phyloP scores from a whole-genome alignment of 2,888 invertebrate genomes.

The Hymenopus coronatus region DNA sequence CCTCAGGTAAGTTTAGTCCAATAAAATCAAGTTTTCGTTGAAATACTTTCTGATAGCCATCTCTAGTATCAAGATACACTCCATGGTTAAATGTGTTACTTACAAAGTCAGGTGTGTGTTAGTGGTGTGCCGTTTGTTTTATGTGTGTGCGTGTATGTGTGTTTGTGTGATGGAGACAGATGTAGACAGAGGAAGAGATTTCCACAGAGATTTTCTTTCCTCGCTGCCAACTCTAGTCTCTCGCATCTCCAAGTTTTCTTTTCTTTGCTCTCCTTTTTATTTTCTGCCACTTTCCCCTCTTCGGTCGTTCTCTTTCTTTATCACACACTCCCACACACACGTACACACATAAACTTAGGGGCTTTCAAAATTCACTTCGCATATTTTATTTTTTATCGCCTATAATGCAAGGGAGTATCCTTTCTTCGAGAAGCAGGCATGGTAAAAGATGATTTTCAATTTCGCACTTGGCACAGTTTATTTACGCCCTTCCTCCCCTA shows the following conservation, averaged over 20 bases:
- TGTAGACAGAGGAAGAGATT: neutral
- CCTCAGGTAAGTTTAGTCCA: neutral
- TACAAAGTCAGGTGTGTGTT: too few species aligned
- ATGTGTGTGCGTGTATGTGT: too few species aligned
- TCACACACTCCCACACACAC: neutral
- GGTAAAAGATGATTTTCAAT: conserved; percentile 33
- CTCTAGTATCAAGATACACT: neutral
- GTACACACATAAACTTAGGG: neutral
- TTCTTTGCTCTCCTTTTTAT: neutral
- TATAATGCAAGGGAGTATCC: conserved; percentile 5
- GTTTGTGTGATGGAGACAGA: neutral
- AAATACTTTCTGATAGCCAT: neutral
- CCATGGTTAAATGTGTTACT: neutral
- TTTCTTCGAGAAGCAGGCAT: conserved; percentile 10
- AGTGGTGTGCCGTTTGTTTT: too few species aligned
- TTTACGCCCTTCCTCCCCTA: conserved; percentile 7
- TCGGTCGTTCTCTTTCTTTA: neutral
- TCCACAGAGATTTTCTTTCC: neutral
- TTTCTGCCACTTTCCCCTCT: neutral
- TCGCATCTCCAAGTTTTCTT: neutral
- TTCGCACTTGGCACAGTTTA: conserved; percentile 32
- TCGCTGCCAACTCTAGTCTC: neutral
- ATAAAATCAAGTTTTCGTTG: neutral
- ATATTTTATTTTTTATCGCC: conserved; percentile 29
- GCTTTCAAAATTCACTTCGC: conserved; percentile 25